These are phyloP conservation scores for Spea multiplicata DNA, from an alignment of 2,113 vertebrate species.

Conservation along the genomic window DNA sequence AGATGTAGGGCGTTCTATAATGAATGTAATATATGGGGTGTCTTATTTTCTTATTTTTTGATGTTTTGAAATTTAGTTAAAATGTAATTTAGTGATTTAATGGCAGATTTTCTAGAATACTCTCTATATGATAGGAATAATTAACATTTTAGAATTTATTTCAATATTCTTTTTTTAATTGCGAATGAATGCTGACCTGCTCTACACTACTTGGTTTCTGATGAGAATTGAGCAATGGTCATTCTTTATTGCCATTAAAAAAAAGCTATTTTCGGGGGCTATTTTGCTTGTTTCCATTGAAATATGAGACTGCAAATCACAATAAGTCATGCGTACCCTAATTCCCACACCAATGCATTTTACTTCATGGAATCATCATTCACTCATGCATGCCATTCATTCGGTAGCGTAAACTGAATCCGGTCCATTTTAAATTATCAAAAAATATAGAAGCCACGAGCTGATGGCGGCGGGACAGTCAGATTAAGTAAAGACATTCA, in stretches of 20 bases:
- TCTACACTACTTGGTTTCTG: too few relatives aligned
- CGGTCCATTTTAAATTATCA: too few relatives aligned
- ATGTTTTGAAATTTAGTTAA: slow-evolving; percentile 1
- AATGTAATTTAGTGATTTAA: not conserved
- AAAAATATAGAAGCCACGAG: too few relatives aligned
- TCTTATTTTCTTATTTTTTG: slow-evolving; percentile 1
- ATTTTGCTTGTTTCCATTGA: too few relatives aligned
- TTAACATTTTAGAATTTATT: not conserved
- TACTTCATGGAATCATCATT: not conserved
- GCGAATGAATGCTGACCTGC: not conserved
- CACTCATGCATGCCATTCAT: not conserved
- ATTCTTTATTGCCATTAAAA: too few relatives aligned
- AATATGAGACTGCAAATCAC: too few relatives aligned
- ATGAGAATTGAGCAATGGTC: too few relatives aligned
- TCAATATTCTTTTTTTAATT: not conserved
- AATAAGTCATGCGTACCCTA: too few relatives aligned
- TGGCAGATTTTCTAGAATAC: not conserved
- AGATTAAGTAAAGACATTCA: too few relatives aligned
- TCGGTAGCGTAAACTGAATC: not conserved
- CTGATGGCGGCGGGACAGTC: too few relatives aligned
- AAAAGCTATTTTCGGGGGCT: too few relatives aligned
- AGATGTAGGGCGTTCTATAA: slow-evolving; percentile 8
- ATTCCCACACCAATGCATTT: not conserved
- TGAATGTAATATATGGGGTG: slow-evolving; percentile 28
- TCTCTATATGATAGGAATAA: slow-evolving; percentile 2